phyloP scores from a whole-genome alignment of 2,888 invertebrate species.

The Mechanitis messenoides region DNA sequence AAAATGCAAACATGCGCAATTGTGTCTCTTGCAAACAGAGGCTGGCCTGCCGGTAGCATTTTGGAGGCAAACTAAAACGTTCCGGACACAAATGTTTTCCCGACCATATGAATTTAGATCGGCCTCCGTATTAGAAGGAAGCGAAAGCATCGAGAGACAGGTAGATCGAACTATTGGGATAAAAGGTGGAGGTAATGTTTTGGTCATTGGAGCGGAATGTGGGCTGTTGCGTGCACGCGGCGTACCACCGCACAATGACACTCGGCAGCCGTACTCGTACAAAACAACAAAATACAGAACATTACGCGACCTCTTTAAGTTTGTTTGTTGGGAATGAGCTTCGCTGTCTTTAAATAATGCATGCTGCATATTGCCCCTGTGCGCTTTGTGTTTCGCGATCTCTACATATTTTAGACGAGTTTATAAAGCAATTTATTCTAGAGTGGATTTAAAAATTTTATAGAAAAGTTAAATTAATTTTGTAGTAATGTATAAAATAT shows the following conservation, averaged over 20 bases:
- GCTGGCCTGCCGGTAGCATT: constrained; percentile 39
- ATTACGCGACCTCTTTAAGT: constrained; percentile 25
- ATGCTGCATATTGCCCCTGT: constrained; percentile 26
- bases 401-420: constrained; percentile 22
- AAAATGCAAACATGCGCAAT: constrained; percentile 74
- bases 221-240: constrained; percentile 42
- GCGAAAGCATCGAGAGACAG: constrained; percentile 58
- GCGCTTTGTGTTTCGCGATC: constrained; percentile 25
- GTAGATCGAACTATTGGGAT: constrained; percentile 58
- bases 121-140: constrained; percentile 62
- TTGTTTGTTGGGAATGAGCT: constrained; percentile 25
- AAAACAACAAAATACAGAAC: constrained; percentile 23
- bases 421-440: background rate
- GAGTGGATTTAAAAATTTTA: no score
- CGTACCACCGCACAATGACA: constrained; percentile 27
- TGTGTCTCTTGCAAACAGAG: constrained; percentile 67
- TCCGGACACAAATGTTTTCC: constrained; percentile 67
- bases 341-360: constrained; percentile 29
- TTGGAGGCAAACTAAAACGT: constrained; percentile 48
- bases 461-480: constrained; percentile 3
- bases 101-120: constrained; percentile 72
- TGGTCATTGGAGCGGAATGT: constrained; percentile 30
- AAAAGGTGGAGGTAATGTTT: constrained; percentile 48
- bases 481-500: no score
- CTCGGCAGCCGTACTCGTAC: constrained; percentile 19